Evolutionary conservation across 1,140 invertebrate species (phyloP).

Genomic region (Drosophila kohkoa): DNA sequence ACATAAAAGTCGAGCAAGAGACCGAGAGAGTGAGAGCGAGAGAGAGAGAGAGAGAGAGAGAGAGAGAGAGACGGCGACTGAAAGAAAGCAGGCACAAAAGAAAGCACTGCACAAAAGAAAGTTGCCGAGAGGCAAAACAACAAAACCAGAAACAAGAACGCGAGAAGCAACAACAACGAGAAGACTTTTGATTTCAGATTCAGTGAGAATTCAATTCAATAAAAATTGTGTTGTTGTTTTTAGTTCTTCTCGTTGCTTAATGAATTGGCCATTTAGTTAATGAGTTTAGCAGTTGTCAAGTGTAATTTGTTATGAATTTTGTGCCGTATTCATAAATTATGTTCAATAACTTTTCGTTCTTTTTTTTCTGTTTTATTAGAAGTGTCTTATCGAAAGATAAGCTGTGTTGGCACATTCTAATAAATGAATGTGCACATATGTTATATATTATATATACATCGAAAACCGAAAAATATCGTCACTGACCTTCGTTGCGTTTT

Average conservation of each 20-base stretch:
- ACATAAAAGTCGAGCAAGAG: conserved; percentile 50
- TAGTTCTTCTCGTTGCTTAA: not conserved
- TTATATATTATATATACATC: not conserved
- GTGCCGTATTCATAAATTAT: not conserved
- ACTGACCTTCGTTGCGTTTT: conserved; percentile 68
- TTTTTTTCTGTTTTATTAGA: conserved; percentile 20
- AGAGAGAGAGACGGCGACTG: conserved; percentile 8
- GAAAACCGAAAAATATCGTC: too few species aligned
- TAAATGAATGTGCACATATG: conserved; percentile 1
- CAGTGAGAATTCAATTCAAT: conserved; percentile 39
- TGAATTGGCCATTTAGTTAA: conserved; percentile 6
- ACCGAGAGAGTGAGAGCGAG: not conserved
- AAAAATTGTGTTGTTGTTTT: not conserved
- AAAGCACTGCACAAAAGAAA: conserved; percentile 50
- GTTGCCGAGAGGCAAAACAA: conserved; percentile 30
- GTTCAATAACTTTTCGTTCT: conserved; percentile 53
- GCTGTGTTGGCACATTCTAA: conserved; percentile 34
- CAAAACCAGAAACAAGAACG: not conserved
- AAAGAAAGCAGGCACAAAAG: conserved; percentile 64
- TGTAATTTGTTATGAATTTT: conserved; percentile 2
- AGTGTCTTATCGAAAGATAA: conserved; percentile 21
- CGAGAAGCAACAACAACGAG: not conserved
- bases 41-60: not conserved
- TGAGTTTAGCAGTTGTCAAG: conserved; percentile 30
- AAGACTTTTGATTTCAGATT: conserved; percentile 76